Evolutionary conservation across 2,888 invertebrate genomes (phyloP), one percentile per base, ranked within the genome.

Genomic region (Acronicta aceris): DNA sequence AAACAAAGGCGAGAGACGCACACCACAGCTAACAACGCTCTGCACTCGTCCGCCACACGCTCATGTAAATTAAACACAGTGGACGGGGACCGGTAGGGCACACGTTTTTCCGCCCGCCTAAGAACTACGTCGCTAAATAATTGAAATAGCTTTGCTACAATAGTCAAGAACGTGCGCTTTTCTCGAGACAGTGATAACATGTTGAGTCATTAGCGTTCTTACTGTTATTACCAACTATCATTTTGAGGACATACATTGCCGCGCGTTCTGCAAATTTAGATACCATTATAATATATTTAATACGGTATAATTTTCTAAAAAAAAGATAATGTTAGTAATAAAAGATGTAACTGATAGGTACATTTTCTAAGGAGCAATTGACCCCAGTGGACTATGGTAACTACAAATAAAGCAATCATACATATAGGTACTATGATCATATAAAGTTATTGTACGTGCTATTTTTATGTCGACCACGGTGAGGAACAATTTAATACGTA

Each of bases 1-100:
- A 92, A 91, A 92, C 87, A 89, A 87, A 86, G 81, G 72, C 72
- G 64, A 76, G 71, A 74, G 79, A 79, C 78, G 78, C 82, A 74
- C 78, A 82, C 79, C 76, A 80, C 74, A 38, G 62, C 61, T 67
- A 85, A 87, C 87, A 90, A 68, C 78, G 82, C 78, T 86, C 76
- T 83, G 88, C 86, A 85, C 86, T 88, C 78, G 81, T 72, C 68
- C 68, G 71, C 78, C 72, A 74, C 78, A 79, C 79, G 81, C 76
- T 79, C 54, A 74, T 78, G 84, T 86, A 84, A 83, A 86, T 87
- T 77, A 71, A 67, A 59, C 62, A 50, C 55, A 53, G 71, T 65
- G 64, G 72, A 76, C 75, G 74, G 65, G 62, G 70, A 74, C 30
- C 76, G 72, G 58, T 70, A 67, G 62, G 57, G 59, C 71, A 69